A percentile compares a stretch with the other conserved stretches of the same genome.
Evolutionary conservation across 1,140 invertebrate genomes (phyloP).

Genomic region (Ooceraea biroi): DNA sequence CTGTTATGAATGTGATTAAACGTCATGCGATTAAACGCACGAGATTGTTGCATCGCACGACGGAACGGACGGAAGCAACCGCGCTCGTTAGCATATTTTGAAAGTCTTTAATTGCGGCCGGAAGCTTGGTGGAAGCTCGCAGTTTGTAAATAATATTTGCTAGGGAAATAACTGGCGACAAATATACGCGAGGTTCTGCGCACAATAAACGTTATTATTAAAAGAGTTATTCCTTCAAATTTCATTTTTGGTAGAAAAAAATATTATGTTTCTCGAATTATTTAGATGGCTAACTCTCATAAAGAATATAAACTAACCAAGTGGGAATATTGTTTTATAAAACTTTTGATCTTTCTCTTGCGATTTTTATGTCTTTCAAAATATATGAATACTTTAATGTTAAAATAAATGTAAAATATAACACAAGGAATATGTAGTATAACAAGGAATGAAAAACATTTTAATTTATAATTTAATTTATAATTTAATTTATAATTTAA

Average conservation of each 20-base stretch:
- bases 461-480: no score
- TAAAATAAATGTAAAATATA: neutral
- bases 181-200: constrained; percentile 29
- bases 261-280: constrained; percentile 8
- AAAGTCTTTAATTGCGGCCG: constrained; percentile 58
- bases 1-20: constrained; percentile 50
- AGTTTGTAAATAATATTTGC: constrained; percentile 47
- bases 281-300: neutral
- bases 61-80: constrained; percentile 31
- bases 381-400: no score
- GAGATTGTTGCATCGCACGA: constrained; percentile 19
- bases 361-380: constrained; percentile 9
- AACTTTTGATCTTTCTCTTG: neutral
- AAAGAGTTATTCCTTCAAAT: neutral
- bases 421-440: neutral
- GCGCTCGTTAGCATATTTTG: constrained; percentile 56
- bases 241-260: neutral
- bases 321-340: neutral
- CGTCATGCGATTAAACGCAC: constrained; percentile 48
- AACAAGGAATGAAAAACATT: no score
- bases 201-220: constrained; percentile 33
- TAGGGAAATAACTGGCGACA: constrained; percentile 40
- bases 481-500: no score
- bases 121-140: constrained; percentile 22
- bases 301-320: neutral